Conservation (phyloP, 2,888 invertebrate species). For the Emesis furor region DNA sequence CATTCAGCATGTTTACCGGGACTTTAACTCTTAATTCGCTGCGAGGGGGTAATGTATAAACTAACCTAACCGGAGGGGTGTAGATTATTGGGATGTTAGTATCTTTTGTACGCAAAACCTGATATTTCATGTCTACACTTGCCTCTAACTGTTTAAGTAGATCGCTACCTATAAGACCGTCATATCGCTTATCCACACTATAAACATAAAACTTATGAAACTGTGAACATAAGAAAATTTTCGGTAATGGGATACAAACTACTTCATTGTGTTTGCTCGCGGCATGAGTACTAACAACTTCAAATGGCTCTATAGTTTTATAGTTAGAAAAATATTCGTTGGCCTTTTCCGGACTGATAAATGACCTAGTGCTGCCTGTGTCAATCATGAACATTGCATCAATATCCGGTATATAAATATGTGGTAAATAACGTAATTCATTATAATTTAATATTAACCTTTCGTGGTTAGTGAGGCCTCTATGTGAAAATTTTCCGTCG, state of each 20-base stretch:
- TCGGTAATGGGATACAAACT: conserved; percentile 43
- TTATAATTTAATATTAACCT: conserved; percentile 25
- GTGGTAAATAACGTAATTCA: background rate
- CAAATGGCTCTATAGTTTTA: conserved; percentile 49
- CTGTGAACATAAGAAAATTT: conserved; percentile 33
- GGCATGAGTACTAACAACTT: conserved; percentile 62
- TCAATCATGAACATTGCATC: conserved; percentile 60
- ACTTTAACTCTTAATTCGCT: background rate
- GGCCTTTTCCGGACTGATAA: conserved; percentile 47
- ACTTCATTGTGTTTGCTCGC: conserved; percentile 54
- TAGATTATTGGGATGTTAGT: conserved; percentile 51
- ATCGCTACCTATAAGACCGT: conserved; percentile 62
- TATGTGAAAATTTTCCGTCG: background rate
- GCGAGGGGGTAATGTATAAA: background rate
- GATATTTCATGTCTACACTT: conserved; percentile 50
- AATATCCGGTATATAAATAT: conserved; percentile 42
- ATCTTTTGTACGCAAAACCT: conserved; percentile 37
- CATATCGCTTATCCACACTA: conserved; percentile 48
- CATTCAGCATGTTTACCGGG: background rate
- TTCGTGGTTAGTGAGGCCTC: background rate
- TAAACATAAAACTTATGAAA: conserved; percentile 59
- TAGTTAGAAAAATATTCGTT: conserved; percentile 38
- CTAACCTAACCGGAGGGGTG: conserved; percentile 18
- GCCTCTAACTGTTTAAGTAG: conserved; percentile 59
- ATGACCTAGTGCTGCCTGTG: conserved; percentile 61